Evolutionary conservation across 2,113 vertebrate species (phyloP).

Genomic region (Chaetodon auriga): DNA sequence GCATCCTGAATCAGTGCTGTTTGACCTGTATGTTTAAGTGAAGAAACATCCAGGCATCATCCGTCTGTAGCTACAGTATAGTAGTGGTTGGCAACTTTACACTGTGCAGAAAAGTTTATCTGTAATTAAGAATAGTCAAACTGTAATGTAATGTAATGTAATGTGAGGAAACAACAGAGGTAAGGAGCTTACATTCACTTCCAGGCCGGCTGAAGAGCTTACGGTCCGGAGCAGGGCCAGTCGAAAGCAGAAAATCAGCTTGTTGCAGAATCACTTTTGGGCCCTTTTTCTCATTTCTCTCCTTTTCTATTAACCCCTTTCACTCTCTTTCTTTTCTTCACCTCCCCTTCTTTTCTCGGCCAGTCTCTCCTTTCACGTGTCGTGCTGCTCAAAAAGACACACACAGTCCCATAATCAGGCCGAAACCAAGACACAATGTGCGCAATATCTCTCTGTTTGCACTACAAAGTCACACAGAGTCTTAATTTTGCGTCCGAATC

Average conservation of each 20-base stretch:
- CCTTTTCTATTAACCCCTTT: constrained; percentile 32
- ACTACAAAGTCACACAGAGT: not conserved
- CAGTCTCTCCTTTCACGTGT: constrained; percentile 4
- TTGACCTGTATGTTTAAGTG: not conserved
- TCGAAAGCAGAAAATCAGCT: constrained; percentile 59
- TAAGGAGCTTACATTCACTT: constrained; percentile 70
- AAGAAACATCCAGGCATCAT: not conserved
- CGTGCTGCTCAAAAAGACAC: constrained; percentile 15
- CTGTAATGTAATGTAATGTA: constrained; percentile 24
- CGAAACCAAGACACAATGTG: not conserved
- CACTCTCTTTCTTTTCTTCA: not conserved
- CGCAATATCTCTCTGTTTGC: not conserved
- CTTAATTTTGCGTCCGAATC: not conserved
- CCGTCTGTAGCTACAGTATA: not conserved
- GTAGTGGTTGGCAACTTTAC: not conserved
- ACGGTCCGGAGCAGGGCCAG: constrained; percentile 35
- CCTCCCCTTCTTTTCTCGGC: not conserved
- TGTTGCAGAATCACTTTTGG: constrained; percentile 3
- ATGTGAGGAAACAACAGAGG: constrained; percentile 26
- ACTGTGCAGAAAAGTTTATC: not conserved
- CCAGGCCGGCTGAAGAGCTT: constrained; percentile 53
- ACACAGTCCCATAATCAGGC: not conserved
- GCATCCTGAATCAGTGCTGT: not conserved
- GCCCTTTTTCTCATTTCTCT: not conserved
- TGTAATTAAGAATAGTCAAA: not conserved